phyloP scores from a whole-genome alignment of 2,888 invertebrate species.

The Drosophila kambysellisi region DNA sequence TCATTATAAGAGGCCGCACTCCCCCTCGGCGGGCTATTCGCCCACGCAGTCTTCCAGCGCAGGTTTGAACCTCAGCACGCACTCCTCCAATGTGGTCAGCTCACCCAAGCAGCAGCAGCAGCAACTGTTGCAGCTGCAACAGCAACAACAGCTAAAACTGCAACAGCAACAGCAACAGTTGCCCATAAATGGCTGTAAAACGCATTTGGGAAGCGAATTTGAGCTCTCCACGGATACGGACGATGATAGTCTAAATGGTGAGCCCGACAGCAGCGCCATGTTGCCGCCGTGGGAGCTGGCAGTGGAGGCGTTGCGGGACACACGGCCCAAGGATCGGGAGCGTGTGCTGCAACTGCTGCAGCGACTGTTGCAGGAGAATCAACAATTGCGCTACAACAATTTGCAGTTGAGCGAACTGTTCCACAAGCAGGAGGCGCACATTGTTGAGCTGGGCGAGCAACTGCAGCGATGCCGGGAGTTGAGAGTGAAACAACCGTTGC shows the following conservation, averaged over 20 bases:
- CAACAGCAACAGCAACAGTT: conserved; percentile 29
- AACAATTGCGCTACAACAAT: conserved; percentile 83
- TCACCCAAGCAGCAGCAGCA: conserved; percentile 53
- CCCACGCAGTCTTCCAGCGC: conserved; percentile 81
- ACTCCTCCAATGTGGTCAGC: conserved; percentile 83
- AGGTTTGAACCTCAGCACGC: conserved; percentile 74
- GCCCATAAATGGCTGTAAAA: conserved; percentile 17
- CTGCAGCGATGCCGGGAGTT: conserved; percentile 80
- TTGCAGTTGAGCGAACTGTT: conserved; percentile 82
- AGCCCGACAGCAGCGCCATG: conserved; percentile 85
- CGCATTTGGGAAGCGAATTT: conserved; percentile 87
- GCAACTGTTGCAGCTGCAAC: conserved; percentile 43
- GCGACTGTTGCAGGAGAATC: conserved; percentile 83
- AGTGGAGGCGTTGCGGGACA: conserved; percentile 83
- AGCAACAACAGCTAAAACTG: conserved; percentile 25
- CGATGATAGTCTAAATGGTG: conserved; percentile 87
- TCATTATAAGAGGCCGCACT: conserved; percentile 61
- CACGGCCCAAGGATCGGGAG: conserved; percentile 83
- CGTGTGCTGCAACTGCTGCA: conserved; percentile 83
- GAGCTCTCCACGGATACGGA: conserved; percentile 91
- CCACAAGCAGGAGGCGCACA: conserved; percentile 82
- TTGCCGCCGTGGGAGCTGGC: conserved; percentile 84
- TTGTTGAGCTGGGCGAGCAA: conserved; percentile 83
- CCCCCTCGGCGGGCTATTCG: conserved; percentile 62
- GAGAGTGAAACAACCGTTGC: conserved; percentile 58